Conservation (phyloP, 2,113 vertebrate species). For the Probosciger aterrimus region DNA sequence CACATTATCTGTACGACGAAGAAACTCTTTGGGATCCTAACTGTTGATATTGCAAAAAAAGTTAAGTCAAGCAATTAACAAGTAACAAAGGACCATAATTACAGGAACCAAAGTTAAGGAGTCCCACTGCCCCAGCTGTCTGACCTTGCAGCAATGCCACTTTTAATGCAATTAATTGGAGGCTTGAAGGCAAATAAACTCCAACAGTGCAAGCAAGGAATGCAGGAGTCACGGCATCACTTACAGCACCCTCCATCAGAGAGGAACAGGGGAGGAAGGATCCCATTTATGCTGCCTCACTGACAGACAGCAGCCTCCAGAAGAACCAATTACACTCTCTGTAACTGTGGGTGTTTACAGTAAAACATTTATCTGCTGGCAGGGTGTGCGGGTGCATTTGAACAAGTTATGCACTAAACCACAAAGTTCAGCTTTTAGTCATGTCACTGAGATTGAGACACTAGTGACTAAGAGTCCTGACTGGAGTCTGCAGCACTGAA, state of each 20-base stretch:
- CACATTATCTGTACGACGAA: accelerated
- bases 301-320: not conserved
- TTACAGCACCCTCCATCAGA: not conserved
- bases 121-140: not conserved
- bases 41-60: not conserved
- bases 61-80: not conserved
- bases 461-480: not conserved
- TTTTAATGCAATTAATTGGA: not conserved
- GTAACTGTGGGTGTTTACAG: accelerated
- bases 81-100: not conserved
- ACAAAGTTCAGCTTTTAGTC: not conserved
- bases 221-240: not conserved
- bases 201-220: not conserved
- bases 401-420: not conserved
- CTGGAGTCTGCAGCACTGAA: not conserved
- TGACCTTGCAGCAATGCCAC: not conserved
- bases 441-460: not conserved
- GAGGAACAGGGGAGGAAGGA: not conserved
- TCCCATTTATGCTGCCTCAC: not conserved
- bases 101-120: not conserved
- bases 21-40: not conserved
- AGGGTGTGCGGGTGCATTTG: accelerated
- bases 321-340: not conserved
- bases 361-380: not conserved
- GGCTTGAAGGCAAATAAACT: not conserved